Evolutionary conservation across 2,888 invertebrate genomes (phyloP), one percentile per base, ranked within the genome.

Genomic region (Hymenopus coronatus): DNA sequence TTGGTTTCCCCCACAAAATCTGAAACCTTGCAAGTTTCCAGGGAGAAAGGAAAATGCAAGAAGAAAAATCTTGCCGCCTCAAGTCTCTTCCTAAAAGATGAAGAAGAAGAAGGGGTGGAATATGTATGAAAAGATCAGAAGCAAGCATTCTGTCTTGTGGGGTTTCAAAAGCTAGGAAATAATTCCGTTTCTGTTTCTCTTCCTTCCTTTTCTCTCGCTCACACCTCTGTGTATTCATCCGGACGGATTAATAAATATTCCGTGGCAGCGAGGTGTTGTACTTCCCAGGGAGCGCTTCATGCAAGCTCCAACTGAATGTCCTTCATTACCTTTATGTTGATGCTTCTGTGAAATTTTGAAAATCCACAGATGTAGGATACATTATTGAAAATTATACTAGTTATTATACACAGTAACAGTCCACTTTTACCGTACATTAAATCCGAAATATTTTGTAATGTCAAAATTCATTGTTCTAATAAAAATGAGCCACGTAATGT

Each of bases 211-310:
- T 28, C 83, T 88, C 82, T 40, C 82, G 84, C 85, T 88, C 84
- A 30, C 84, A 40, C 40, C 40, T 40, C 40, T 40, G 40, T 40
- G 40, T 40, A 84, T 84, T 88, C 88, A 85, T 89, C 88, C 83
- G 82, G 81, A 28, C 81, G 89, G 89, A 88, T 89, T 89, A 89
- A 89, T 89, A 89, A 89, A 85, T 89, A 89, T 89, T 88, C 89
- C 30, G 20, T 6, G 82, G 84, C 89, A 88, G 83, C 88, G 54
- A 33, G 85, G 82, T 33, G 27, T 27, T 30, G 83, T 14, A 83
- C 33, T 70, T 70, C 54, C 15, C 54, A 70, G 54, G 20, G 54
- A 70, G 54, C 54, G 54, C 54, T 70, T 70, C 54, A 70, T 15
- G 6, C 25, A 70, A 70, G 54, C 20, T 6, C 0, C 2, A 2